Evolutionary conservation across 53 echinoderm and acorn worm genomes (phyloP).

Genomic region (Apostichopus leukothele): DNA sequence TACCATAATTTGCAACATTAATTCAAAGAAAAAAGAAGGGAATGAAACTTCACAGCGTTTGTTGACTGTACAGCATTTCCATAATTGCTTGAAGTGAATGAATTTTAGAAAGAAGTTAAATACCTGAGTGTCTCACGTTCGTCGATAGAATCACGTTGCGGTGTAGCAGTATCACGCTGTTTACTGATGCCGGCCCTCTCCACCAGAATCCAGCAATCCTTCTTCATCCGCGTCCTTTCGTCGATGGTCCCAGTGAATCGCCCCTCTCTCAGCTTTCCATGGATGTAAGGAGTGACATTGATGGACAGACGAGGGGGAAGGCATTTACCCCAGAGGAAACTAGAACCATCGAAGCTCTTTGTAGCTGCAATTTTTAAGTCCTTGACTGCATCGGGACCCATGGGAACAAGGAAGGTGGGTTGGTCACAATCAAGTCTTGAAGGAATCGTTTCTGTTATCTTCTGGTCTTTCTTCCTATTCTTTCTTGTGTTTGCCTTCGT

Average conservation of each 20-base stretch:
- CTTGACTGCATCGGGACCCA: neutral
- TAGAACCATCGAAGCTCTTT: neutral
- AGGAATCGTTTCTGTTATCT: neutral
- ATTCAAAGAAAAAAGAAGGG: no score
- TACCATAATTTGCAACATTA: no score
- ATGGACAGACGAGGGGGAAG: neutral
- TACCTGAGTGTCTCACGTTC: no score
- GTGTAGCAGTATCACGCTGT: no score
- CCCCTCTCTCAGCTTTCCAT: neutral
- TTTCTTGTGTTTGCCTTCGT: neutral
- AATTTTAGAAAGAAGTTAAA: no score
- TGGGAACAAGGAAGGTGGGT: neutral
- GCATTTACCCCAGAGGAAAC: slow-evolving; percentile 22
- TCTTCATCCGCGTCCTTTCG: neutral
- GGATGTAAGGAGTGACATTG: slow-evolving; percentile 7
- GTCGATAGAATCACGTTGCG: no score
- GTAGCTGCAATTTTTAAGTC: neutral
- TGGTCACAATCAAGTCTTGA: neutral
- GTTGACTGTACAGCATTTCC: no score
- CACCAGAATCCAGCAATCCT: slow-evolving; percentile 36
- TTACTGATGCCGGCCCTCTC: neutral
- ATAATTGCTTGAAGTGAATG: no score
- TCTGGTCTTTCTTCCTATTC: neutral
- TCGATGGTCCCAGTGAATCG: neutral
- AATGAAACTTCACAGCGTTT: no score